These are phyloP conservation scores for Portevinia maculata DNA, from an alignment of 2,888 invertebrate genomes.

Conservation along the genomic window DNA sequence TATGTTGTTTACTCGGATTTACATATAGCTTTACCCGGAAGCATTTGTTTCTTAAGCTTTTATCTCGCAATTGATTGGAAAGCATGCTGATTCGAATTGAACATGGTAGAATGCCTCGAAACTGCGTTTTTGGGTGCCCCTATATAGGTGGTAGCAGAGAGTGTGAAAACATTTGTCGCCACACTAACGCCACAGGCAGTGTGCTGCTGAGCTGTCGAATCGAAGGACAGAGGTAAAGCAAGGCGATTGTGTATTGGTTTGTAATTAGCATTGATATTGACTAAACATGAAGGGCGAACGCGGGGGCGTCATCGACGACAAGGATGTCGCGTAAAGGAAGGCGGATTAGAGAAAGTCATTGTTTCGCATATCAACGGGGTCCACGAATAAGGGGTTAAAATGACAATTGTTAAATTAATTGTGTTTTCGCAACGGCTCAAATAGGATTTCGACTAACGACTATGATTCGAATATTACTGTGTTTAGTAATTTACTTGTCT, in stretches of 20 bases:
- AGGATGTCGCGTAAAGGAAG: slow-evolving; percentile 19
- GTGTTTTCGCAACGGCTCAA: slow-evolving; percentile 42
- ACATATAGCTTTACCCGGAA: slow-evolving; percentile 57
- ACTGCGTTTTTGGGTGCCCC: slow-evolving; percentile 40
- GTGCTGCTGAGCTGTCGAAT: slow-evolving; percentile 20
- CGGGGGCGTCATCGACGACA: slow-evolving; percentile 16
- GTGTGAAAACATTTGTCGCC: slow-evolving; percentile 5
- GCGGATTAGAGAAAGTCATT: slow-evolving; percentile 47
- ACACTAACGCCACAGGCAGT: slow-evolving; percentile 11
- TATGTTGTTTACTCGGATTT: slow-evolving; percentile 63
- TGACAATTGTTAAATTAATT: slow-evolving; percentile 67
- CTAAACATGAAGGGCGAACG: slow-evolving; percentile 34
- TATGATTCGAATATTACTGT: slow-evolving; percentile 42
- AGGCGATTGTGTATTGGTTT: slow-evolving; percentile 46
- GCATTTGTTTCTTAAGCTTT: slow-evolving; percentile 70
- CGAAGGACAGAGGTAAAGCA: slow-evolving; percentile 21
- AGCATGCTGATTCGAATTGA: slow-evolving; percentile 67
- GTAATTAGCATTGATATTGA: slow-evolving; percentile 66
- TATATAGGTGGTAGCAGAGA: background rate
- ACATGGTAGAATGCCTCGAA: slow-evolving; percentile 60
- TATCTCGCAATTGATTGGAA: slow-evolving; percentile 69
- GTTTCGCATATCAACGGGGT: slow-evolving; percentile 35
- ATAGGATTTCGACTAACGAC: slow-evolving; percentile 55
- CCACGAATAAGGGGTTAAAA: slow-evolving; percentile 53
- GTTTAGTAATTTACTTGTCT: slow-evolving; percentile 29